Conservation (phyloP, 2,113 vertebrate species). For the Diphyllodes magnificus region DNA sequence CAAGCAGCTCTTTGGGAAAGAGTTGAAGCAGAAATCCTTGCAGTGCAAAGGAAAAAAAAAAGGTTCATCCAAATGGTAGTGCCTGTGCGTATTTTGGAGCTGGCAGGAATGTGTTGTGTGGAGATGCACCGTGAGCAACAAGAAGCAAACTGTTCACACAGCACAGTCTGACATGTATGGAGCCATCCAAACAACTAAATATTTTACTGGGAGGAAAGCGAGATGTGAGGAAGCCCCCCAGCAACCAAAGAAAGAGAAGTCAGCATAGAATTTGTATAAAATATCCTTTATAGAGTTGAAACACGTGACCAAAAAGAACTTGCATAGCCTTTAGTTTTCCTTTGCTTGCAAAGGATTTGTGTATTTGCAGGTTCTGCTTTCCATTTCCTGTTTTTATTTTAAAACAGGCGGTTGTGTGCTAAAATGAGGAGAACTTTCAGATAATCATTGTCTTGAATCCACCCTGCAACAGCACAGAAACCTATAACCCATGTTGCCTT, state of each 20-base stretch:
- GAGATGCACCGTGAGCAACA: background rate
- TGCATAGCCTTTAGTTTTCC: background rate
- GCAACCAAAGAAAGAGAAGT: background rate
- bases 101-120: background rate
- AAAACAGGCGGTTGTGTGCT: background rate
- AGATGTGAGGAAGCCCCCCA: background rate
- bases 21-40: background rate
- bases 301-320: fast-evolving
- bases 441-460: background rate
- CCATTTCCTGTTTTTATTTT: slow-evolving; percentile 41
- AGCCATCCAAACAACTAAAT: background rate
- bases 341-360: background rate
- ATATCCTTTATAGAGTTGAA: background rate
- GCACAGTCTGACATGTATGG: background rate
- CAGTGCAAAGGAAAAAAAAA: background rate
- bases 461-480: background rate
- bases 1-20: background rate
- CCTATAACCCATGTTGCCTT: background rate
- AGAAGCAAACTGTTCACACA: background rate
- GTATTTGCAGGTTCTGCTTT: slow-evolving; percentile 33
- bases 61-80: fast-evolving
- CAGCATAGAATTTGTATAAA: background rate
- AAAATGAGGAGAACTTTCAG: background rate
- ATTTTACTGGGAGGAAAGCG: background rate
- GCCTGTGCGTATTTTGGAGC: background rate